A percentile compares a stretch with the other conserved stretches of the same genome.
phyloP scores from a whole-genome alignment of 2,113 vertebrate species.

The Murina feae region DNA sequence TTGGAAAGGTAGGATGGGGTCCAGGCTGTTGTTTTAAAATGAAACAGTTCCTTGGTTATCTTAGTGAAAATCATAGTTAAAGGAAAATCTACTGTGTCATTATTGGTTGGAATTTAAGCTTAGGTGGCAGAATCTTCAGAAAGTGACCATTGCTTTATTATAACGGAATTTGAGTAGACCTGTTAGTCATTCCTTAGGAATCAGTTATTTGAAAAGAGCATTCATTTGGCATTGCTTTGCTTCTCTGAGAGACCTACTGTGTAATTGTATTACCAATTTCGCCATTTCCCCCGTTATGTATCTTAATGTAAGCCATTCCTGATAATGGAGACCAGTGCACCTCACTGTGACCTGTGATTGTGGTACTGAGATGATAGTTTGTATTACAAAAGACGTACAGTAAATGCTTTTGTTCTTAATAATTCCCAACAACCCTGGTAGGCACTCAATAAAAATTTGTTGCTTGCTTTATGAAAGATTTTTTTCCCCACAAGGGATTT shows the following conservation, averaged over 20 bases:
- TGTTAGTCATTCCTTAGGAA: not conserved
- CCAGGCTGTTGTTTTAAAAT: not conserved
- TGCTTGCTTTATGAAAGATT: slow-evolving; percentile 20
- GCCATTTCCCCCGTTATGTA: not conserved
- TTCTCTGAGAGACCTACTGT: not conserved
- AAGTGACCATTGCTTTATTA: not conserved
- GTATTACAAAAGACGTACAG: not conserved
- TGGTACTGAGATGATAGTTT: not conserved
- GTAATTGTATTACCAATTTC: not conserved
- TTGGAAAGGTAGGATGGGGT: slow-evolving; percentile 31
- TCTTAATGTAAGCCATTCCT: not conserved
- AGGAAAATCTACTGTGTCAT: not conserved
- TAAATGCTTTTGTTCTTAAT: not conserved
- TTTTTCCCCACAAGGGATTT: not conserved
- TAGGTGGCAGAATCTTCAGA: not conserved
- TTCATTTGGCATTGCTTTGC: not conserved
- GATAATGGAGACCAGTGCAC: not conserved
- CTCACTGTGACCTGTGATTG: not conserved
- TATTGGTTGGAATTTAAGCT: not conserved
- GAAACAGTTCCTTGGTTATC: slow-evolving; percentile 41
- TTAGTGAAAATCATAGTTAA: not conserved
- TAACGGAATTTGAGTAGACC: not conserved
- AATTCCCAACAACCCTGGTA: not conserved
- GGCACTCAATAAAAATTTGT: not conserved
- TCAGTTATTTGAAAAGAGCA: not conserved